These are phyloP conservation scores for Andinoacara biseriatus DNA, from an alignment of 2,113 vertebrate genomes.

Conservation along the genomic window DNA sequence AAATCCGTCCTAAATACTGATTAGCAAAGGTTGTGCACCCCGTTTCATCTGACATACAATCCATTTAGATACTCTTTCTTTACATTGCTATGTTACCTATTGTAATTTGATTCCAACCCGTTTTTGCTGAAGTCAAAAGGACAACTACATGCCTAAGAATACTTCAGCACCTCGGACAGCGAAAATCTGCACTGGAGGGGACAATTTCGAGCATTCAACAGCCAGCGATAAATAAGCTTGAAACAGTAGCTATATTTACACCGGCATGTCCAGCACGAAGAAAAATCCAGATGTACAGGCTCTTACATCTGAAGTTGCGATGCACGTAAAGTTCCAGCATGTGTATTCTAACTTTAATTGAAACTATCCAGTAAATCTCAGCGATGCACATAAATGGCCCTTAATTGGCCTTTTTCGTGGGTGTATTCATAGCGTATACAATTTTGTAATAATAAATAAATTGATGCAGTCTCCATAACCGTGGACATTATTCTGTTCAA, in stretches of 20 bases:
- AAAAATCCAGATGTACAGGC: background rate
- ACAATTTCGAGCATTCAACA: accelerated
- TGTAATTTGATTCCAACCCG: background rate
- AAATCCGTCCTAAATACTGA: background rate
- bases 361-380: background rate
- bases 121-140: accelerated
- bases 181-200: background rate
- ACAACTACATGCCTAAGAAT: accelerated
- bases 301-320: background rate
- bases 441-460: too few species aligned
- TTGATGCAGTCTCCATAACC: too few species aligned
- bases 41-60: background rate
- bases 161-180: conserved; percentile 33
- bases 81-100: accelerated
- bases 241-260: background rate
- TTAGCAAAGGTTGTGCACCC: accelerated
- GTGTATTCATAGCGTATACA: too few species aligned
- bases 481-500: too few species aligned
- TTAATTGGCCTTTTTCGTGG: too few species aligned
- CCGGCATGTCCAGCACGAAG: background rate
- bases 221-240: background rate
- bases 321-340: accelerated
- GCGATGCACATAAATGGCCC: background rate
- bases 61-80: accelerated
- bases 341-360: background rate